Base-by-base conservation (phyloP, 2,113 vertebrate species). In the Patagioenas fasciata region DNA sequence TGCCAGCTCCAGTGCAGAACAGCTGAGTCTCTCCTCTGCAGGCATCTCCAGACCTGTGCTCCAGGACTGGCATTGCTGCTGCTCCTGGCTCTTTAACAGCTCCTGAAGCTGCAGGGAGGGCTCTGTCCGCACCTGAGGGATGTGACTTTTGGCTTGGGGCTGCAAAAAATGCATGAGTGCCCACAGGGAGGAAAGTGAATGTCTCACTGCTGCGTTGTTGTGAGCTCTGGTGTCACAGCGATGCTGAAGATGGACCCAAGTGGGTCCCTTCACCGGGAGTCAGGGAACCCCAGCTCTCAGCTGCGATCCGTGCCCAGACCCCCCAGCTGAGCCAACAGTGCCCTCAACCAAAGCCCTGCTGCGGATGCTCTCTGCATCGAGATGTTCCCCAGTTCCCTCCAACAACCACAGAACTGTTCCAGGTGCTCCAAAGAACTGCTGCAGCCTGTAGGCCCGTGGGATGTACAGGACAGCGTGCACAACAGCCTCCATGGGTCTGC, bases 61-160 rank as follows among this genome's bases (percentile, higher is more conserved):
- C 36, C 81, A 50, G 50, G 9, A 5, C 11, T 21, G 15, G 36
- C 14, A 4, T 3, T 31, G 24, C 15, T 34, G 60, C 15, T 56
- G 1, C 67, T 29, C 47, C 65, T 65, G 78, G 8, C 50, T 32
- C 28, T 12, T 29, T 11, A 25, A 2, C 40, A 42, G 29, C 62
- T 64, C 20, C 36, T 13, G 53, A n/a, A 24, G 23, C 0, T n/a
- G 26, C 8, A 7, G 15, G 20, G 16, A 34, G 23, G 11, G 15
- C 4, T 61, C 29, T 87, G 51, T 10, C 21, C 67, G 8, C 5
- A 10, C 19, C 29, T 8, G 18, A n/a, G 72, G 32, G 23, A 28
- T 9, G 23, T n/a, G 31, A 6, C 13, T 47, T 62, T n/a, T 0
- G 0, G 25, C 44, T 57, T 2, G 0, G 29, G 2, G 5, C 66